These are phyloP conservation scores for Hoplostethus atlanticus DNA, from an alignment of 2,797 vertebrate species.

Conservation along the genomic window DNA sequence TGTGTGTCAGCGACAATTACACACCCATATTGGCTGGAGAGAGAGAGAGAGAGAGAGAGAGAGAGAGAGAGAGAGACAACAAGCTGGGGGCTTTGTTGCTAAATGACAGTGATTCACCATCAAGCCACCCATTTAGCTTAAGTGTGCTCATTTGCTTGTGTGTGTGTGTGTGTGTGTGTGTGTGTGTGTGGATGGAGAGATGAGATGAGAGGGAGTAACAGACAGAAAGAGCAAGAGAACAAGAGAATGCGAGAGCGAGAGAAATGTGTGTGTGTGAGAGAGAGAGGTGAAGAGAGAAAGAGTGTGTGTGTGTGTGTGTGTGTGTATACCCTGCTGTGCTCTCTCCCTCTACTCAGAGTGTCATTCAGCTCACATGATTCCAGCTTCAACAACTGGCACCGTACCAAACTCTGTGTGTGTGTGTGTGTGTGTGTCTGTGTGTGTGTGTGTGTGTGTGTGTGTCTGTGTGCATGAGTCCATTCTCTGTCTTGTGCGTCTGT, in stretches of 20 bases:
- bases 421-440: conserved; percentile 19
- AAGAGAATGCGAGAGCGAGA: conserved; percentile 32
- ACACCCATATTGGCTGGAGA: conserved; percentile 43
- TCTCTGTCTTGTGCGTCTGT: not conserved
- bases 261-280: not conserved
- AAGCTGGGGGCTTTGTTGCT: conserved; percentile 78
- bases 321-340: not conserved
- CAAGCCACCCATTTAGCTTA: conserved; percentile 73
- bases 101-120: conserved; percentile 79
- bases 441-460: conserved; percentile 36
- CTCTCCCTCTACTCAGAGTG: not conserved
- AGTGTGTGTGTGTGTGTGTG: conserved; percentile 28
- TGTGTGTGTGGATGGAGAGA: conserved; percentile 13
- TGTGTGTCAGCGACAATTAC: conserved; percentile 45
- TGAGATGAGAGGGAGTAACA: conserved; percentile 35
- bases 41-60: conserved; percentile 34
- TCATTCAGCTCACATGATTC: no score
- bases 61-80: conserved; percentile 60
- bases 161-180: conserved; percentile 29
- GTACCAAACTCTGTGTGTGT: conserved; percentile 2
- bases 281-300: no score
- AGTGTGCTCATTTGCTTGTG: conserved; percentile 64
- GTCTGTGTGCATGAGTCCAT: conserved; percentile 24
- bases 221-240: conserved; percentile 32
- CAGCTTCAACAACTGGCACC: no score